Evolutionary conservation across 2,113 vertebrate genomes (phyloP), one percentile per base, ranked within the genome.

Genomic region (Crotalus horridus): DNA sequence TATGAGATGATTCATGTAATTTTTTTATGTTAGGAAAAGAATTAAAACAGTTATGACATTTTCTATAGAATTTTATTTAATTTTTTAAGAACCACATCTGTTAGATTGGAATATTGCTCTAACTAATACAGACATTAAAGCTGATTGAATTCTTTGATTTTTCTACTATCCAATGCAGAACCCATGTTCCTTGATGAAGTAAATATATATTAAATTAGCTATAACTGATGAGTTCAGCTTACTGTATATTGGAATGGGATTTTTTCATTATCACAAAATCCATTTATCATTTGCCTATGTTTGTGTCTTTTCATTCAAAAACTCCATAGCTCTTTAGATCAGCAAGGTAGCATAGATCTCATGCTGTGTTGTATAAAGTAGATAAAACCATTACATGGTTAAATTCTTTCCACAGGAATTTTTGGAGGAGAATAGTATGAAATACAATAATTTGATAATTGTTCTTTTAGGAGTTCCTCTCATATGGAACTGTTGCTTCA

Each of bases 361-460:
- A 87, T 10, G 43, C 24, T 86, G 43, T 81, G 87, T 46, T 33
- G 85, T 29, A 61, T 26, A 85, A 85, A 59, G 85, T 48, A n/a
- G 88, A 89, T 39, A 51, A 93, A 23, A 48, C 55, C 51, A 29
- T 87, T 46, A 59, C 74, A 51, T 59, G 53, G 91, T 59, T 91
- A 81, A 87, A 74, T 74, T 39, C 56, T 29, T 74, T 53, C 21
- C 8, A 26, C 61, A 21, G 20, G 51, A 56, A 87, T 88, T 56
- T 90, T 90, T 90, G 24, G 53, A 74, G 81, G 23, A 90, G 74
- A 93, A 74, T 87, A 56, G 43, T 39, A 93, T 55, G 59, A 29
- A 91, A 81, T 90, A 87, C 43, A 91, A 56, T 74, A 93, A 81
- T 51, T 86, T 91, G 61, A 81, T 81, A 53, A 88, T 61, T n/a